Evolutionary conservation across 2,888 invertebrate species (phyloP).

Genomic region (Mythimna impura): DNA sequence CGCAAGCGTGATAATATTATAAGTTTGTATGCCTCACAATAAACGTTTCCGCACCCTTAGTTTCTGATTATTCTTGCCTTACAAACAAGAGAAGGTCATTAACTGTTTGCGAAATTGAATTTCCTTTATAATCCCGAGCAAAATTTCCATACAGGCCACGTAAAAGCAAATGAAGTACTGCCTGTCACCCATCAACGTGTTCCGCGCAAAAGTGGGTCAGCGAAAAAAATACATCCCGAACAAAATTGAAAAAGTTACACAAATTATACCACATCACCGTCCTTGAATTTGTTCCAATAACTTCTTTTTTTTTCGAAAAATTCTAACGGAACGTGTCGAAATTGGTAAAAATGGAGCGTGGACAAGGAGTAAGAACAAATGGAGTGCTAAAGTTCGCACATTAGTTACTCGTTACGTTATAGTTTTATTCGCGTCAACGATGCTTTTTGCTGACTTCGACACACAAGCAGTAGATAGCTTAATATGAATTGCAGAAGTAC

Average conservation of each 20-base stretch:
- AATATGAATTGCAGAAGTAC: neutral
- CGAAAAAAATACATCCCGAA: conserved; percentile 52
- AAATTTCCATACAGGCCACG: conserved; percentile 15
- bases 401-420: neutral
- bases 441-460: neutral
- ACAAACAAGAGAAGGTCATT: neutral
- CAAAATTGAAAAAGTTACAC: conserved; percentile 64
- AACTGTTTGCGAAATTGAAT: conserved; percentile 9
- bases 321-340: conserved; percentile 38
- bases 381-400: conserved; percentile 6
- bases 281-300: conserved; percentile 51
- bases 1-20: too few relatives aligned
- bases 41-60: too few relatives aligned
- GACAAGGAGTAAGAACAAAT: neutral
- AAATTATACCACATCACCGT: conserved; percentile 55
- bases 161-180: conserved; percentile 38
- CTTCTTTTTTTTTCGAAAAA: conserved; percentile 35
- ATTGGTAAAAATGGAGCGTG: conserved; percentile 39
- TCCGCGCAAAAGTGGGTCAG: conserved; percentile 42
- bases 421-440: too few relatives aligned
- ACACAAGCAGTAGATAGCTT: neutral
- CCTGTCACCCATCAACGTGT: conserved; percentile 26
- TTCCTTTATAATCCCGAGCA: neutral
- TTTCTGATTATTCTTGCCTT: neutral
- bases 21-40: neutral